Conservation (phyloP, 2,888 invertebrate species). For the Phania funesta region DNA sequence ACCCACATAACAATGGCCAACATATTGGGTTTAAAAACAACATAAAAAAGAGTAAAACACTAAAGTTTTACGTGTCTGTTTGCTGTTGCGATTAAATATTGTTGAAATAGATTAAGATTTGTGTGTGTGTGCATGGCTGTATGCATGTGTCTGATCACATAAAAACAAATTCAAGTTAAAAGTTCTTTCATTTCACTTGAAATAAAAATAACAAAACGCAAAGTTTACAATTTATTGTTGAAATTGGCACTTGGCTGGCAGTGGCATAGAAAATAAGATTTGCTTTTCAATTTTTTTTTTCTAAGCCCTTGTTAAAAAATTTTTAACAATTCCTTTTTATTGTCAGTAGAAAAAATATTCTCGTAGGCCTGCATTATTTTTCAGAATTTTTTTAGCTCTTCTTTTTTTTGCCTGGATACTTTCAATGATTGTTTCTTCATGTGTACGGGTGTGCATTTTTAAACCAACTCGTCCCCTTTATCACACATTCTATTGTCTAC, state of each 20-base stretch:
- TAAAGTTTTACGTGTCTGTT: conserved; percentile 13
- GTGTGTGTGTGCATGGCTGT: not conserved
- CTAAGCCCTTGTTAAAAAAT: not conserved
- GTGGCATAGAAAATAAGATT: conserved; percentile 68
- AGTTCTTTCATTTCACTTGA: conserved; percentile 59
- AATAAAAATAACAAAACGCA: conserved; percentile 58
- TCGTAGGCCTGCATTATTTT: not conserved
- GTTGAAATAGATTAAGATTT: not conserved
- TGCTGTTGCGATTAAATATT: conserved; percentile 14
- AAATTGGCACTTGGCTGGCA: conserved; percentile 69
- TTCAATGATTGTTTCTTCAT: no score
- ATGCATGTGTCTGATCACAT: no score
- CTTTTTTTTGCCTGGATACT: not conserved
- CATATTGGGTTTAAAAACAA: conserved; percentile 16
- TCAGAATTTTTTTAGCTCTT: no score
- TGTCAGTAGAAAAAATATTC: not conserved
- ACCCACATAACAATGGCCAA: conserved; percentile 11
- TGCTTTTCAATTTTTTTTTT: conserved; percentile 20
- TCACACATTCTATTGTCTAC: conserved; percentile 30
- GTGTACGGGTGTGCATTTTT: not conserved
- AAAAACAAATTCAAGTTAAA: conserved; percentile 53
- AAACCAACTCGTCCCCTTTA: conserved; percentile 19
- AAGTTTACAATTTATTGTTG: conserved; percentile 69
- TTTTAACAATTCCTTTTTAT: not conserved
- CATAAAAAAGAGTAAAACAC: conserved; percentile 13